Evolutionary conservation across 2,888 invertebrate species (phyloP), one percentile per base, ranked within the genome.

Genomic region (Macroteleia sp.): DNA sequence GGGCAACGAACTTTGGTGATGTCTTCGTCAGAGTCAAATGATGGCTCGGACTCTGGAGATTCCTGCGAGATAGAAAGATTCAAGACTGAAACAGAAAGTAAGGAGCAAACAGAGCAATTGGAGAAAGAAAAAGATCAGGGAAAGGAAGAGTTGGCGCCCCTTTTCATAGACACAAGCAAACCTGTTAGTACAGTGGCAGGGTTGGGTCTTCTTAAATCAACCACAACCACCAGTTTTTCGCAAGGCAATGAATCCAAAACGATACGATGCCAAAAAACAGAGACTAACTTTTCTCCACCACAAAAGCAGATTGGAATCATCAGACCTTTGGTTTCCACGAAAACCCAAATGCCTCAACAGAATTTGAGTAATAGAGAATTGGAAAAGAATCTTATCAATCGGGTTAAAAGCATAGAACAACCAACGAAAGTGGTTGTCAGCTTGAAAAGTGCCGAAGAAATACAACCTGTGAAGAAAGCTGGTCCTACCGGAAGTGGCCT

Each of bases 341-440:
- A 92, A 73, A 87, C 87, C 0, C 91, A 91, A 50, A 80, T 88
- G 14, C 84, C 87, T 0, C 90, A 89, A 52, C 90, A 89, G 76
- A 90, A 90, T 75, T 91, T 95, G 59, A 94, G 94, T 46, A 93
- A 93, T 70, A 91, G 94, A 57, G 95, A 95, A 89, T 93, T 94
- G 59, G 95, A 95, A 86, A 95, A 95, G 89, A 95, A 95, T 91
- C 91, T 94, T 42, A 95, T 94, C 73, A 95, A 95, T 90, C 93
- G 93, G 79, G 93, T 93, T 71, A 95, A 95, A 88, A 94, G 93
- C 56, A 92, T 92, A 75, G 93, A 93, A 83, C 92, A 92, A 77
- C 92, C 92, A 9, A 93, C 85, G 75, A 92, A 92, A 81, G 92
- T 92, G 3, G 91, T 92, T n/a, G 92, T 92, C 56, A 91, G 91